Base-by-base conservation (phyloP, 2,888 invertebrate genomes). In the Leucophora obtusa region DNA sequence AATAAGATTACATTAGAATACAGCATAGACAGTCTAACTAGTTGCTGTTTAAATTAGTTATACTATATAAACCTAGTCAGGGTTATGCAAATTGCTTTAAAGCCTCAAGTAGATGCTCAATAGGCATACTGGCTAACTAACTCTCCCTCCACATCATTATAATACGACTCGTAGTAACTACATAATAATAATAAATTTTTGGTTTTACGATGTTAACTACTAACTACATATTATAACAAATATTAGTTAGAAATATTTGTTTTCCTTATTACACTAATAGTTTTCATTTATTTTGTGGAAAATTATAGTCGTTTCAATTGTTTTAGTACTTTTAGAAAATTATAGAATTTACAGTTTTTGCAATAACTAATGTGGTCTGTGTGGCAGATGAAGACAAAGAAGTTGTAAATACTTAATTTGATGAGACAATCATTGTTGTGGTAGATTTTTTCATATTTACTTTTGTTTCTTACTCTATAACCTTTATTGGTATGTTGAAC, bases 181-280 rank as follows among this genome's bases (percentile, higher is more conserved):
- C 65, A 60, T 62, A 74, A 79, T 74, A 63, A 53, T 69, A 53
- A 50, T 15, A n/a, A n/a, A 2, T 24, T 50, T 60, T 68, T 54
- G 10, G 1, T 47, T 70, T 62, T 33, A 11, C 38, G 6, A 17
- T 1, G 28, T 17, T 28, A 28, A 28, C 28, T 28, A 63, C 63
- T n/a, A 59, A 54, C 77, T 53, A 60, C 21, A n/a, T 50, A 54
- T 21, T 56, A 62, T 60, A 66, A 58, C 56, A 71, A 79, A 62
- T 79, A 62, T 74, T 79, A 51, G 56, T 74, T 70, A 35, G 43
- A 60, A 60, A 66, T 66, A 65, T 79, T 70, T 79, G 70, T 62
- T 79, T 63, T 71, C 7, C 51, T 47, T 73, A 69, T 51, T 65
- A 54, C n/a, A 65, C 69, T 60, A 73, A 73, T 69, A 69, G 79